Evolutionary conservation across 92 coral and sea anemone genomes (phyloP), one percentile per base, ranked within the genome.

Genomic region (Plumapathes pennacea): DNA sequence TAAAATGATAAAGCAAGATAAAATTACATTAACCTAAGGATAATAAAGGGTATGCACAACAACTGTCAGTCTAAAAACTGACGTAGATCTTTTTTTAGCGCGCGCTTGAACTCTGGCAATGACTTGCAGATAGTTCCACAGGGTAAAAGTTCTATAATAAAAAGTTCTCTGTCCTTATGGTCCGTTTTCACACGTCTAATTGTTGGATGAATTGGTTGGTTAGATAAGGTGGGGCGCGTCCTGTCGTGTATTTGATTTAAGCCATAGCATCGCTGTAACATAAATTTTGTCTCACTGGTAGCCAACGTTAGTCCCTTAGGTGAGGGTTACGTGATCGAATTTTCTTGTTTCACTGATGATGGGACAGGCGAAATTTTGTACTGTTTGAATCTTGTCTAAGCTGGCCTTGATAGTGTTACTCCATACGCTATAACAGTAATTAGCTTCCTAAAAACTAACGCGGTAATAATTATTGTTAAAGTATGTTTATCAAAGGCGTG

Each of bases 271-370:
- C 7, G 3, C 22, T 3, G 8, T 7, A n/a, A 19, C 27, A 47
- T 10, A 42, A 40, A 23, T 60, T 32, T 39, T 60, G 61, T 46
- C 57, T 60, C 34, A 60, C 58, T 8, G 68, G 68, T 43, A 42
- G 25, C 68, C 68, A 60, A 40, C 31, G 26, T 43, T 40, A 39
- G 12, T 60, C 32, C 27, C 44, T 41, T n/a, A 60, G 38, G 3
- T 23, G 12, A 5, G 68, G 57, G 4, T 33, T 41, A 3, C 40
- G 19, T 14, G 20, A 54, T 23, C 29, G 33, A 19, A 40, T 39
- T 47, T 60, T 42, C 33, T 25, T 10, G 45, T 25, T 12, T 43
- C 27, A 34, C 51, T 60, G 11, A 58, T 23, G 23, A 19, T 58
- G 23, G 6, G 45, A 32, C 65, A 34, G 6, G 30, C 30, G 22